Evolutionary conservation across 2,113 vertebrate genomes (phyloP).

Genomic region (Tretioscincus oriximinensis): DNA sequence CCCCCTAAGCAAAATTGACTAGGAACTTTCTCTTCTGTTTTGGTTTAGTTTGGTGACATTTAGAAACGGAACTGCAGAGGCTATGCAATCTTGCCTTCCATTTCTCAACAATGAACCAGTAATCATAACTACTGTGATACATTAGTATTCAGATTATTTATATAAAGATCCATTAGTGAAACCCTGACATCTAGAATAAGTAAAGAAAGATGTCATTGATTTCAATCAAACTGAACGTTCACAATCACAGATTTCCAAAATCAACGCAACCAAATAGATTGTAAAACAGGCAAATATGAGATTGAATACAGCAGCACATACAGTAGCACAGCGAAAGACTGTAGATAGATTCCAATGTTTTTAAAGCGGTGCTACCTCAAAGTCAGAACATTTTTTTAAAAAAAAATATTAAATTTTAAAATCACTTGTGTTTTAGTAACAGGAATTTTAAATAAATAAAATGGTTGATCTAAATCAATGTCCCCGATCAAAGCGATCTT

Average conservation of each 20-base stretch:
- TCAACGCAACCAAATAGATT: slow-evolving; percentile 29
- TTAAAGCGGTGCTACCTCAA: not conserved
- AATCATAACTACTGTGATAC: slow-evolving; percentile 37
- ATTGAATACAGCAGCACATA: slow-evolving; percentile 31
- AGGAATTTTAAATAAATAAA: slow-evolving; percentile 41
- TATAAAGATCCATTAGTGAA: slow-evolving; percentile 13
- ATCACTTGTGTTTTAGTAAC: not conserved
- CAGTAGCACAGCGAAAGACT: slow-evolving; percentile 25
- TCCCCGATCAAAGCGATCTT: slow-evolving; percentile 50
- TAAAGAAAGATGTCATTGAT: slow-evolving; percentile 14
- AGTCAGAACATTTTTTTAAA: not conserved
- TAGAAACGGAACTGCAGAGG: slow-evolving; percentile 47
- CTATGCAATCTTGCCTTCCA: slow-evolving; percentile 33
- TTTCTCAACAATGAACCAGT: slow-evolving; percentile 50
- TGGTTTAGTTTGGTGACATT: slow-evolving; percentile 41
- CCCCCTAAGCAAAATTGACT: slow-evolving; percentile 36
- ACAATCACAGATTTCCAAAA: slow-evolving; percentile 25
- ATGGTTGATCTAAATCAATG: slow-evolving; percentile 34
- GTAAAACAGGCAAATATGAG: slow-evolving; percentile 56
- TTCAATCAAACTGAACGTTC: slow-evolving; percentile 3
- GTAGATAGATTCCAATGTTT: not conserved
- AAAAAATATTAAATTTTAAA: slow-evolving; percentile 5
- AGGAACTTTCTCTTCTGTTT: slow-evolving; percentile 34
- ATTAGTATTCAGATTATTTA: slow-evolving; percentile 29
- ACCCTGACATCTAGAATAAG: slow-evolving; percentile 3